Percentiles rank a stretch among this genome's conserved stretches.
Evolutionary conservation across 2,888 invertebrate genomes (phyloP).

Genomic region (Macaria liturata): DNA sequence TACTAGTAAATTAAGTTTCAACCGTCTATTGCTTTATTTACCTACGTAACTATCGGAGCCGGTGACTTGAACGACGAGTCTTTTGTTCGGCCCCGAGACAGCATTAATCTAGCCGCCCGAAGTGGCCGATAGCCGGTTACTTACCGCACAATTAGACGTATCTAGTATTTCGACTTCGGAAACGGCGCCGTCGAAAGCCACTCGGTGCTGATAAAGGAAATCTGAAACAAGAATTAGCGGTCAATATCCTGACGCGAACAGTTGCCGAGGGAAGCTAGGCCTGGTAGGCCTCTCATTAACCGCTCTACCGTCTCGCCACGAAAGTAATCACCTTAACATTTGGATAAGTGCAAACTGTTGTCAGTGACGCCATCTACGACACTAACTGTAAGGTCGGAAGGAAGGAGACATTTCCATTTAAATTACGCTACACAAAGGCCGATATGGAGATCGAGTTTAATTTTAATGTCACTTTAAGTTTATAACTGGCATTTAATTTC

Average conservation of each 20-base stretch:
- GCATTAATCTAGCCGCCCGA: slow-evolving; percentile 27
- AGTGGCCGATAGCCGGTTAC: slow-evolving; percentile 48
- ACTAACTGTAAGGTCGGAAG: slow-evolving; percentile 56
- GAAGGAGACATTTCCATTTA: slow-evolving; percentile 46
- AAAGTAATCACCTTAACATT: slow-evolving; percentile 47
- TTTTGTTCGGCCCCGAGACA: slow-evolving; percentile 31
- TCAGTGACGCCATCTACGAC: slow-evolving; percentile 33
- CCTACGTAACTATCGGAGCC: slow-evolving; percentile 35
- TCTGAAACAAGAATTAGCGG: slow-evolving; percentile 84
- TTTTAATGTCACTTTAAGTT: slow-evolving; percentile 33
- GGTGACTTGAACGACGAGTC: slow-evolving; percentile 17
- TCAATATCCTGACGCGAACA: slow-evolving; percentile 25
- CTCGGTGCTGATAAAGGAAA: slow-evolving; percentile 90
- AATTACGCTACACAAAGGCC: slow-evolving; percentile 29
- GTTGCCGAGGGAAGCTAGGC: not conserved
- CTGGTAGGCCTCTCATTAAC: slow-evolving; percentile 12
- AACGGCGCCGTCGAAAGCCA: slow-evolving; percentile 89
- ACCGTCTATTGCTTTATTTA: slow-evolving; percentile 65
- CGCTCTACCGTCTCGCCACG: slow-evolving; percentile 12
- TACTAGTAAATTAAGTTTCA: slow-evolving; percentile 70
- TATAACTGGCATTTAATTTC: slow-evolving; percentile 19
- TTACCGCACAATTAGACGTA: slow-evolving; percentile 91
- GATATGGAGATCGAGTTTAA: slow-evolving; percentile 23
- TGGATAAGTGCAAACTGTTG: slow-evolving; percentile 38
- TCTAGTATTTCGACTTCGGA: slow-evolving; percentile 92